A percentile compares a stretch with the other conserved stretches of the same genome.
These are phyloP conservation scores for Rugalucina vietnamica DNA, from an alignment of 2,888 invertebrate species.

Conservation along the genomic window DNA sequence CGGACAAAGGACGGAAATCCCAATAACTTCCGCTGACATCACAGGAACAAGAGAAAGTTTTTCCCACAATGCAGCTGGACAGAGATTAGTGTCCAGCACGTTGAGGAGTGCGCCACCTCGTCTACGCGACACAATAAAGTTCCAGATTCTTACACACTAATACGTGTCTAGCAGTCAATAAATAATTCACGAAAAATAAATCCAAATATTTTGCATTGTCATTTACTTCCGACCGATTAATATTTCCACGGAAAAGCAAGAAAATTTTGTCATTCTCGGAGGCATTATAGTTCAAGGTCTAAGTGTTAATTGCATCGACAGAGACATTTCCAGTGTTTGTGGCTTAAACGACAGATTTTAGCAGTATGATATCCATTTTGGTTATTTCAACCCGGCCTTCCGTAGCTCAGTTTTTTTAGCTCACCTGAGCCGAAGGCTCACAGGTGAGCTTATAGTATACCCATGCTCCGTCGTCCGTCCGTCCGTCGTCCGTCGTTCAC, in stretches of 20 bases:
- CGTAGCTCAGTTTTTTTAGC: too few relatives aligned
- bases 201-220: slow-evolving; percentile 16
- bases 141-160: slow-evolving; percentile 31
- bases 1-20: neutral
- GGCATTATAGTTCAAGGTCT: too few relatives aligned
- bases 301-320: too few relatives aligned
- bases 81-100: slow-evolving; percentile 38
- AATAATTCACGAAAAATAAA: slow-evolving; percentile 35
- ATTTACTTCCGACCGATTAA: neutral
- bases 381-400: too few relatives aligned
- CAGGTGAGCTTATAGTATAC: too few relatives aligned
- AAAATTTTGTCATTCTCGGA: too few relatives aligned
- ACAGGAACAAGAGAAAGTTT: slow-evolving; percentile 40
- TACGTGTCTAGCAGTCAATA: slow-evolving; percentile 56
- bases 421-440: too few relatives aligned
- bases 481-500: too few relatives aligned
- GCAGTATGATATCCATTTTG: too few relatives aligned
- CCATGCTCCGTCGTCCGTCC: too few relatives aligned
- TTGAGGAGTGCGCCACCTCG: slow-evolving; percentile 46
- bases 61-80: slow-evolving; percentile 32
- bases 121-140: slow-evolving; percentile 49
- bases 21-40: slow-evolving; percentile 40
- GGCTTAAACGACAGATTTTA: too few relatives aligned
- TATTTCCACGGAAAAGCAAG: neutral
- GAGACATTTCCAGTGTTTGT: too few relatives aligned